Conservation (phyloP, 64 coral and sea anemone species). For the Dendrophyllia cribrosa region DNA sequence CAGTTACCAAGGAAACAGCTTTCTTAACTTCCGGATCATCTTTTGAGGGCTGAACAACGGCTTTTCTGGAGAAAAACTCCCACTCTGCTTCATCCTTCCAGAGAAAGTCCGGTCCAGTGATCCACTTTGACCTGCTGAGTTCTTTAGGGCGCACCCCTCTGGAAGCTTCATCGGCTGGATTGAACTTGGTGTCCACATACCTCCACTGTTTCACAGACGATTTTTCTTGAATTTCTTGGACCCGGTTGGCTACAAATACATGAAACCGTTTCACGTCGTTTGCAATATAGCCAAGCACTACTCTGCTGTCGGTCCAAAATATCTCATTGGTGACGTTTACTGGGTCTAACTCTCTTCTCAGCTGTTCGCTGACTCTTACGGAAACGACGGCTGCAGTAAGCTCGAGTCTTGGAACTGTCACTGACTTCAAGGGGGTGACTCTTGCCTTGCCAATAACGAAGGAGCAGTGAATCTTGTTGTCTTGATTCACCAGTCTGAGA, state of each 20-base stretch:
- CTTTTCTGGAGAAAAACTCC: not conserved
- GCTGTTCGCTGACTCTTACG: not conserved
- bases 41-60: not conserved
- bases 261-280: not conserved
- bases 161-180: conserved; percentile 49
- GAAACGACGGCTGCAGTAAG: not conserved
- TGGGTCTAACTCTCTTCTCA: not conserved
- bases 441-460: not conserved
- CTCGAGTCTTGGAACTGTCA: not conserved
- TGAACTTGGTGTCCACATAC: conserved; percentile 29
- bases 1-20: not conserved
- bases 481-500: not conserved
- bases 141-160: conserved; percentile 3
- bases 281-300: not conserved
- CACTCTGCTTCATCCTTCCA: conserved; percentile 28
- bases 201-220: conserved; percentile 38
- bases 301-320: not conserved
- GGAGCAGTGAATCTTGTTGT: not conserved
- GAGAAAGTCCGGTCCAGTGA: conserved; percentile 36
- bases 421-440: not conserved
- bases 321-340: not conserved
- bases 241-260: not conserved
- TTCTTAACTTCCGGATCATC: conserved; percentile 36
- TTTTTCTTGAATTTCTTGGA: not conserved
- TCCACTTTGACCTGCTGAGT: conserved; percentile 30